A percentile compares a stretch with the other conserved stretches of the same genome.
Evolutionary conservation across 2,888 invertebrate genomes (phyloP).

Genomic region (Girardia tigrina): DNA sequence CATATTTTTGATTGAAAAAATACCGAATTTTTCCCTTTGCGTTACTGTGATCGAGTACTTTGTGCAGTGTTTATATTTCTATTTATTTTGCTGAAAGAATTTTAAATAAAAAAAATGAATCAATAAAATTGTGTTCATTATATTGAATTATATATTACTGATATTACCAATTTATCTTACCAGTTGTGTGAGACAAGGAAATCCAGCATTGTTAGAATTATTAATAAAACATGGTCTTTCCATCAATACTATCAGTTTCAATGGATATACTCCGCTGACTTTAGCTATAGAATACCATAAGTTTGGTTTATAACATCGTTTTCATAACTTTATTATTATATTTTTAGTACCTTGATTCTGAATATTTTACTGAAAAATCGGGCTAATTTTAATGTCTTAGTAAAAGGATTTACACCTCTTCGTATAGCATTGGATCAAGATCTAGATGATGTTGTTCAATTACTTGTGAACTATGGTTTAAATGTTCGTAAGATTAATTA

Average conservation of each 20-base stretch:
- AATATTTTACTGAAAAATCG: slow-evolving; percentile 2
- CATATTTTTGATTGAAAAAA: too few relatives aligned
- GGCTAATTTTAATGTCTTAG: neutral
- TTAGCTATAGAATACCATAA: neutral
- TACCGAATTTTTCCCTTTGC: too few relatives aligned
- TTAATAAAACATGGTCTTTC: neutral
- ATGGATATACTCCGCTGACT: neutral
- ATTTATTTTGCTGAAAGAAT: too few relatives aligned
- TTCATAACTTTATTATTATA: neutral
- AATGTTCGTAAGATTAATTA: neutral
- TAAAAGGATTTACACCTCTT: neutral
- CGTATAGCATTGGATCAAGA: neutral
- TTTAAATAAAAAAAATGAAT: neutral
- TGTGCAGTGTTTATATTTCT: too few relatives aligned
- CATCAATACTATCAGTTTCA: neutral
- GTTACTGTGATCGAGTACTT: too few relatives aligned
- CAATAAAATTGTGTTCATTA: neutral
- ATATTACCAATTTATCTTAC: neutral
- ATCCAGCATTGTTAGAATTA: neutral
- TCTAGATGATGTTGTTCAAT: slow-evolving; percentile 9
- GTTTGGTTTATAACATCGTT: neutral
- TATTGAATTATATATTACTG: too few relatives aligned
- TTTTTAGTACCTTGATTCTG: neutral
- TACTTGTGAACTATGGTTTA: slow-evolving; percentile 1
- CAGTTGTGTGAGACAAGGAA: neutral